phyloP scores from a whole-genome alignment of 2,888 invertebrate species.

The Temnothorax unifasciatus region DNA sequence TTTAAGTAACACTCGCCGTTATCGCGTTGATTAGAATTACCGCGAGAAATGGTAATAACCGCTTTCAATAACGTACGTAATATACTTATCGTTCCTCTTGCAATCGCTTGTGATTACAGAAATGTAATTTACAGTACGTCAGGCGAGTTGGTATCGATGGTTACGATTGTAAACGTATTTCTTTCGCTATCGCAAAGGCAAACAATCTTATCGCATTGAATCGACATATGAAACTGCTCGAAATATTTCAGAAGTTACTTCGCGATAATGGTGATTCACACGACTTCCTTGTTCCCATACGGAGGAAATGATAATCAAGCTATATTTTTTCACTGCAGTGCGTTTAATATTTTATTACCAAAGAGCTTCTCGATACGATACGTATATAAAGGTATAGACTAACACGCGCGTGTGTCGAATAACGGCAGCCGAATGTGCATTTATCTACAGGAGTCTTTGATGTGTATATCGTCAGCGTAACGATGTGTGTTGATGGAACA shows the following conservation, averaged over 20 bases:
- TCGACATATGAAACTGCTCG: conserved; percentile 17
- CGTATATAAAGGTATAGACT: conserved; percentile 52
- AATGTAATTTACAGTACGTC: conserved; percentile 25
- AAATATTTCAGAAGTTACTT: conserved; percentile 17
- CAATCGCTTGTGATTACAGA: conserved; percentile 28
- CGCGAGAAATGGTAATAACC: conserved; percentile 19
- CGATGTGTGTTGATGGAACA: background rate
- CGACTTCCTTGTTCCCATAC: conserved; percentile 6
- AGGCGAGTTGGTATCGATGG: background rate
- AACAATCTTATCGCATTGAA: conserved; percentile 33
- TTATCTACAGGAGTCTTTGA: conserved; percentile 17
- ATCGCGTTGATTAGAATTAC: conserved; percentile 8
- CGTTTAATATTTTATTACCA: conserved; percentile 63
- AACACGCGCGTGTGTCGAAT: conserved; percentile 24
- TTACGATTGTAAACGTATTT: background rate
- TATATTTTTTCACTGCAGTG: background rate
- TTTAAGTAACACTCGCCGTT: conserved; percentile 21
- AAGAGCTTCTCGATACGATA: conserved; percentile 66
- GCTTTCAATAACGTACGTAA: conserved; percentile 1
- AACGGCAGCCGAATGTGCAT: conserved; percentile 36
- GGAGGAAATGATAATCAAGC: conserved; percentile 14
- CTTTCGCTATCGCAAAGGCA: background rate
- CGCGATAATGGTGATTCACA: conserved; percentile 20
- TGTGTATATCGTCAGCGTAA: conserved; percentile 13
- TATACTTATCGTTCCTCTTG: conserved; percentile 41